Evolutionary conservation across 2,113 vertebrate species (phyloP).

Genomic region (Pelecanus crispus): DNA sequence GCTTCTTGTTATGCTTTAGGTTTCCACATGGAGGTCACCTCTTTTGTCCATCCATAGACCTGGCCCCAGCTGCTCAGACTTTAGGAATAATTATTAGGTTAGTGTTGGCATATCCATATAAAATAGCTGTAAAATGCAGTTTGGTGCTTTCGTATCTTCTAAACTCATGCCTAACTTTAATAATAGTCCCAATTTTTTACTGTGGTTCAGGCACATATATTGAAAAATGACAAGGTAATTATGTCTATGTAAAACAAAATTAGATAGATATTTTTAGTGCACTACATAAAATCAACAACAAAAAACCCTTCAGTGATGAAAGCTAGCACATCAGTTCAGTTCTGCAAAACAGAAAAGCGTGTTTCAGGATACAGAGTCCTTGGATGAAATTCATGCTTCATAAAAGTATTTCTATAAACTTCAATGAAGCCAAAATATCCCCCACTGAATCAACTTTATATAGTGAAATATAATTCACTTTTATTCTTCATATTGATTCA

Average conservation of each 20-base stretch:
- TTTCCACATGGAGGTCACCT: not conserved
- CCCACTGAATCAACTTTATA: not conserved
- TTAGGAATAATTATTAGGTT: not conserved
- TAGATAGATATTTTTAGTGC: not conserved
- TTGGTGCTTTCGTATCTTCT: not conserved
- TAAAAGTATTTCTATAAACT: not conserved
- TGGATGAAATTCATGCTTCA: not conserved
- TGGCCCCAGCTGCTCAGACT: not conserved
- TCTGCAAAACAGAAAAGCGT: not conserved
- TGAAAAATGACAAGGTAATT: not conserved
- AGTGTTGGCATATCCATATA: not conserved
- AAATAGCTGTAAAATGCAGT: not conserved
- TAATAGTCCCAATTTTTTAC: not conserved
- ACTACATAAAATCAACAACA: not conserved
- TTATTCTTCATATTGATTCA: not conserved
- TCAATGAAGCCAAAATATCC: not conserved
- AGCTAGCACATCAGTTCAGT: not conserved
- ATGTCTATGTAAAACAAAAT: not conserved
- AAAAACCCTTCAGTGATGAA: not conserved
- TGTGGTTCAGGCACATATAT: not conserved
- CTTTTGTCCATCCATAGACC: not conserved
- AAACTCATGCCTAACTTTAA: not conserved
- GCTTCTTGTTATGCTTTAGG: not conserved
- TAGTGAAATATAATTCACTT: not conserved
- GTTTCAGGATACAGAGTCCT: not conserved